A percentile compares a stretch with the other conserved stretches of the same genome.
These are phyloP conservation scores for Rana temporaria DNA, from an alignment of 2,113 vertebrate species.

Conservation along the genomic window DNA sequence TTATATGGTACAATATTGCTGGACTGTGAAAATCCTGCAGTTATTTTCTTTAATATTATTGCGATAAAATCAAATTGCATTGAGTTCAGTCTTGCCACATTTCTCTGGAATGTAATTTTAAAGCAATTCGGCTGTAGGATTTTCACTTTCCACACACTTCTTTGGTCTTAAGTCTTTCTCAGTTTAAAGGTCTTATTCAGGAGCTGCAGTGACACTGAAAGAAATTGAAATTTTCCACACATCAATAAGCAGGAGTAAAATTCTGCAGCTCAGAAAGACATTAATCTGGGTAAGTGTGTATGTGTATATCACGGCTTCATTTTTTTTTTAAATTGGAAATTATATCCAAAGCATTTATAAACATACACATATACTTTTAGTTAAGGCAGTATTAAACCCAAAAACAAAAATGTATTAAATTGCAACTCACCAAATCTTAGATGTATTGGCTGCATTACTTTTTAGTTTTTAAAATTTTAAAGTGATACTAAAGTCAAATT, in stretches of 20 bases:
- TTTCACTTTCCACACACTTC: background rate
- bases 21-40: constrained; percentile 17
- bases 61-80: background rate
- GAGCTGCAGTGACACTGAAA: background rate
- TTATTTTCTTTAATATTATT: constrained; percentile 40
- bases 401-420: no score
- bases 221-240: background rate
- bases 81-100: constrained; percentile 28
- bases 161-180: constrained; percentile 6
- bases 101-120: constrained; percentile 23
- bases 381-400: no score
- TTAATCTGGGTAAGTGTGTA: no score
- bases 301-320: no score
- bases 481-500: no score
- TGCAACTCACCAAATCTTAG: no score
- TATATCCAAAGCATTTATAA: no score
- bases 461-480: no score
- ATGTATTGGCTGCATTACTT: no score
- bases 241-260: background rate
- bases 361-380: no score
- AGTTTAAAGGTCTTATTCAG: background rate
- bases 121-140: background rate
- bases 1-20: constrained; percentile 13
- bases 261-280: no score
- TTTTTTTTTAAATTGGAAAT: no score